Conservation (phyloP, 2,888 invertebrate genomes). For the Parascotia fuliginaria region DNA sequence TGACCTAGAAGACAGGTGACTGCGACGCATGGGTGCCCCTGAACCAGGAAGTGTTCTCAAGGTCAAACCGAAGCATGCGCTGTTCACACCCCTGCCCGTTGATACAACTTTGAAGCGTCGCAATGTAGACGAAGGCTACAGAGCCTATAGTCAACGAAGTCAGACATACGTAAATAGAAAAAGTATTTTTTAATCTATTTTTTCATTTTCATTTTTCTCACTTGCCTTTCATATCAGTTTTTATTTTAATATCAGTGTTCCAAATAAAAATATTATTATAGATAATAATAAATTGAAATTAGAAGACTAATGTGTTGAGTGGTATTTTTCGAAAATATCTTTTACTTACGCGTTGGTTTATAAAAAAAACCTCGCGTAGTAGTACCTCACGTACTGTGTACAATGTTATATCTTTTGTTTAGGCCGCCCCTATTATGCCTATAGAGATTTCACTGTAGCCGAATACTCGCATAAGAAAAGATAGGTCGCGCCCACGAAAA, state of each 20-base stretch:
- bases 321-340: background rate
- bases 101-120: conserved; percentile 53
- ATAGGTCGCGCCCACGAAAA: conserved; percentile 8
- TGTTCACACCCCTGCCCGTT: conserved; percentile 28
- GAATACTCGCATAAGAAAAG: conserved; percentile 17
- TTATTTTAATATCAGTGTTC: background rate
- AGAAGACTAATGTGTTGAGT: background rate
- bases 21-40: conserved; percentile 61
- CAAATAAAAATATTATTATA: background rate
- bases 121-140: background rate
- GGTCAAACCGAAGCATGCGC: conserved; percentile 75
- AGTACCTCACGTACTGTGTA: background rate
- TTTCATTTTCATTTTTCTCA: too few species aligned
- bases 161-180: too few species aligned
- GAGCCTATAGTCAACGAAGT: background rate
- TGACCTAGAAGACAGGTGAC: conserved; percentile 76
- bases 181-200: too few species aligned
- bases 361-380: background rate
- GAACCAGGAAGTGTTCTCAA: conserved; percentile 80
- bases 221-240: background rate
- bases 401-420: conserved; percentile 32
- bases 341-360: too few species aligned
- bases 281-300: background rate
- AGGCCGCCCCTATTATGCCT: conserved; percentile 41
- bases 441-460: conserved; percentile 55